These are phyloP conservation scores for Conger conger DNA, from an alignment of 2,113 vertebrate species.

Conservation along the genomic window DNA sequence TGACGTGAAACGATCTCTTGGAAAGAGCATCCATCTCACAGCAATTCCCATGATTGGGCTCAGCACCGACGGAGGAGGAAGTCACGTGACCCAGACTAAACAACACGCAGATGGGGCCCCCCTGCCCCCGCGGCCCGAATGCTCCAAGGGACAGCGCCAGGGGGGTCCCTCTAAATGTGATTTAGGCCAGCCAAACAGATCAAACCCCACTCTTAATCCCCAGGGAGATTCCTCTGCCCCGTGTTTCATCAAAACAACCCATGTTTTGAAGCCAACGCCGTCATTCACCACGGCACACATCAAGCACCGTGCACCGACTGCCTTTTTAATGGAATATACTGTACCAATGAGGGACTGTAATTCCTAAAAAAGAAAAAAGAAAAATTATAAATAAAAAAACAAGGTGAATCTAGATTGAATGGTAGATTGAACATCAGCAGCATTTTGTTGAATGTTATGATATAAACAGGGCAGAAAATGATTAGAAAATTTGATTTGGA, in stretches of 20 bases:
- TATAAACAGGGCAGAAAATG: neutral
- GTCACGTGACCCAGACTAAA: slow-evolving; percentile 61
- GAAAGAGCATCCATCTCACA: slow-evolving; percentile 32
- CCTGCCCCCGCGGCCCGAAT: slow-evolving; percentile 3
- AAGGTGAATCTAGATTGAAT: neutral
- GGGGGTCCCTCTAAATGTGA: slow-evolving; percentile 67
- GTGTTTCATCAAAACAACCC: slow-evolving; percentile 27
- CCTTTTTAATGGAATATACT: neutral
- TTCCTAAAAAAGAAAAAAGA: neutral
- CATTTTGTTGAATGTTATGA: neutral
- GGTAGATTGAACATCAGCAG: neutral
- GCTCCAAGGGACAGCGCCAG: slow-evolving; percentile 41
- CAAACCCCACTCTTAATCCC: slow-evolving; percentile 14
- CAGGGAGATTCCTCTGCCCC: neutral
- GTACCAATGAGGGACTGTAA: neutral
- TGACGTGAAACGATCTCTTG: slow-evolving; percentile 20
- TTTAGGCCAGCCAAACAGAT: slow-evolving; percentile 30
- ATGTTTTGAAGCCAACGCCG: neutral
- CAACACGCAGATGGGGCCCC: slow-evolving; percentile 64
- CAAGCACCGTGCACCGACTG: too few relatives aligned
- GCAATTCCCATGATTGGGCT: slow-evolving; percentile 47
- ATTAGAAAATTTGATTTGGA: neutral
- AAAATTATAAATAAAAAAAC: too few relatives aligned
- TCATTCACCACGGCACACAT: neutral
- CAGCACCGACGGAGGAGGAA: slow-evolving; percentile 61